phyloP scores from a whole-genome alignment of 2,113 vertebrate species.

The Aspiorhynchus laticeps region DNA sequence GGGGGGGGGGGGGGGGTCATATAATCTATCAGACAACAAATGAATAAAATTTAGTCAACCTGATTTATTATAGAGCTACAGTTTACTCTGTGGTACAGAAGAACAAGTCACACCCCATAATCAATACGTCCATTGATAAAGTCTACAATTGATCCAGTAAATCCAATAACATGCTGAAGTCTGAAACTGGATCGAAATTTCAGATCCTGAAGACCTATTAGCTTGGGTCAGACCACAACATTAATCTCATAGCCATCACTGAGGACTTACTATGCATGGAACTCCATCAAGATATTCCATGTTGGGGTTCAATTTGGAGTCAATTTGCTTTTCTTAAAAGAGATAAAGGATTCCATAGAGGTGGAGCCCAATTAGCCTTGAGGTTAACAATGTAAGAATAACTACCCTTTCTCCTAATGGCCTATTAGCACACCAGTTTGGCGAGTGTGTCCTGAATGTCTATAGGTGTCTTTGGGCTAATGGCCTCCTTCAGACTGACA shows the following conservation, averaged over 20 bases:
- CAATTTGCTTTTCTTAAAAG: constrained; percentile 61
- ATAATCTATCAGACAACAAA: not conserved
- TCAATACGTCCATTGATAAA: not conserved
- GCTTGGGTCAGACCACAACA: not conserved
- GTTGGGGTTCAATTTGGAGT: constrained; percentile 22
- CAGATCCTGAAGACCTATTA: not conserved
- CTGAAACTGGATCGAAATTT: not conserved
- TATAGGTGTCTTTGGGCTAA: constrained; percentile 20
- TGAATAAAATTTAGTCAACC: not conserved
- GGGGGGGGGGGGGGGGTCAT: not conserved
- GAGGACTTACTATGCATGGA: constrained; percentile 14
- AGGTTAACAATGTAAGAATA: constrained; percentile 73
- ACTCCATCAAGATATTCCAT: constrained; percentile 15
- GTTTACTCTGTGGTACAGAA: not conserved
- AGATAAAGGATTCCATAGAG: constrained; percentile 68
- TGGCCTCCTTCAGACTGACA: not conserved
- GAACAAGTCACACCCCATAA: not conserved
- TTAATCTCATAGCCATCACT: not conserved
- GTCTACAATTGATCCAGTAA: not conserved
- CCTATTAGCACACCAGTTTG: constrained; percentile 70
- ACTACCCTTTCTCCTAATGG: constrained; percentile 71
- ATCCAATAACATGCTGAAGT: constrained; percentile 15
- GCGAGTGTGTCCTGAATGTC: constrained; percentile 55
- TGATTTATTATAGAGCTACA: not conserved
- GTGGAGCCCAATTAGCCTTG: constrained; percentile 73